Evolutionary conservation across 1,140 invertebrate genomes (phyloP), one percentile per base, ranked within the genome.

Genomic region (Campodea augens): DNA sequence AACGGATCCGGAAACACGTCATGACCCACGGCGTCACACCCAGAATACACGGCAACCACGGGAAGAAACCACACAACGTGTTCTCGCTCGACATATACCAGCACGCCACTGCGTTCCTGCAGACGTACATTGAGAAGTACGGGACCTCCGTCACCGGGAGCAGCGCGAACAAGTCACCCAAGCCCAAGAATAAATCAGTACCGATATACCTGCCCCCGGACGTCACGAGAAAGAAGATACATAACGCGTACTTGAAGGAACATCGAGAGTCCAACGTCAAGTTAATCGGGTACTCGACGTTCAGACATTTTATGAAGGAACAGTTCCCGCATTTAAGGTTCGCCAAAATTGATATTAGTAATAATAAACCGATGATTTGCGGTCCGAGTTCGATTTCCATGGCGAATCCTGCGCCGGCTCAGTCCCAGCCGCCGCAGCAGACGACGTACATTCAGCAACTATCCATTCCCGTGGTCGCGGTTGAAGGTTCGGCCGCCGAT

Each of bases 321-420:
- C 78, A 81, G 55, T 83, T 82, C 60, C 78, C 78, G 1, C 74
- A 81, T 53, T 71, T 81, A 1, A 77, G 75, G 55, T 81, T 81
- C 56, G 73, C 72, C 44, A 78, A 78, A 60, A 59, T 71, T 22
- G 76, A 79, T 60, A 62, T 66, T 61, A 40, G 68, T 56, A 44
- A 38, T 15, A 15, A 12, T 32, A 15, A 15, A 32, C n/a, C n/a
- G n/a, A n/a, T n/a, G n/a, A n/a, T n/a, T n/a, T n/a, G n/a, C n/a
- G n/a, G n/a, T n/a, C n/a, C n/a, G n/a, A n/a, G n/a, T n/a, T n/a
- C n/a, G n/a, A n/a, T n/a, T n/a, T n/a, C n/a, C n/a, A n/a, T n/a
- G n/a, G n/a, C n/a, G n/a, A n/a, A n/a, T n/a, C n/a, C n/a, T n/a
- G n/a, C n/a, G n/a, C n/a, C n/a, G n/a, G n/a, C n/a, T n/a, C n/a